phyloP scores from a whole-genome alignment of 2,797 vertebrate species.

The Glyptemys insculpta region DNA sequence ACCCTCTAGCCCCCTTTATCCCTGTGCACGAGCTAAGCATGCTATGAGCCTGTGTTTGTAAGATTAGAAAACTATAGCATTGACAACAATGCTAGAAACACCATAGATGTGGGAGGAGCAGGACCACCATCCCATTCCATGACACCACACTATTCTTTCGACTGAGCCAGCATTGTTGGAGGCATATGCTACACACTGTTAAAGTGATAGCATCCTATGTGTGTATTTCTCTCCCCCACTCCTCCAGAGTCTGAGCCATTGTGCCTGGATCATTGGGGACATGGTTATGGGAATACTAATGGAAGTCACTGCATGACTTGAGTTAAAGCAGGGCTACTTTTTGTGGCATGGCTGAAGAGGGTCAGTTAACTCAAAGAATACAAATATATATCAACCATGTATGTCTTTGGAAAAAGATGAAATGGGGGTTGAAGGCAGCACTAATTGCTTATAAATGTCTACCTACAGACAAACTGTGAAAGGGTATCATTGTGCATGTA shows the following conservation, averaged over 20 bases:
- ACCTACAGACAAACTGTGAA: not conserved
- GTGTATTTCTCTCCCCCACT: no score
- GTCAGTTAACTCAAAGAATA: not conserved
- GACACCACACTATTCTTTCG: not conserved
- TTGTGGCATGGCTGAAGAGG: not conserved
- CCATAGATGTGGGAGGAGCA: not conserved
- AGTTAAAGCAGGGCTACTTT: not conserved
- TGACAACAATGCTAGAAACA: not conserved
- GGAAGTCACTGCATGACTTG: not conserved
- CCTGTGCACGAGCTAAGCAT: not conserved
- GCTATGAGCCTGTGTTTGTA: fast-evolving
- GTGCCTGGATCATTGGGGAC: not conserved
- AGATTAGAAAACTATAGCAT: not conserved
- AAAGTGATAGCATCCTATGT: not conserved
- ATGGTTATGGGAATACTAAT: not conserved
- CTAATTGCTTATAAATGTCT: not conserved
- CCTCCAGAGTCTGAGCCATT: not conserved
- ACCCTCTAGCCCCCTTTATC: not conserved
- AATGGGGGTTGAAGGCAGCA: not conserved
- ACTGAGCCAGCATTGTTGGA: not conserved
- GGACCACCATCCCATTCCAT: not conserved
- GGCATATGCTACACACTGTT: not conserved
- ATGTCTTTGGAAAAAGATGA: not conserved
- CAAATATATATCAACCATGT: not conserved
- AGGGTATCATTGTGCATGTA: not conserved